Evolutionary conservation across 2,797 vertebrate species (phyloP).

Genomic region (Otolemur crassicaudatus): DNA sequence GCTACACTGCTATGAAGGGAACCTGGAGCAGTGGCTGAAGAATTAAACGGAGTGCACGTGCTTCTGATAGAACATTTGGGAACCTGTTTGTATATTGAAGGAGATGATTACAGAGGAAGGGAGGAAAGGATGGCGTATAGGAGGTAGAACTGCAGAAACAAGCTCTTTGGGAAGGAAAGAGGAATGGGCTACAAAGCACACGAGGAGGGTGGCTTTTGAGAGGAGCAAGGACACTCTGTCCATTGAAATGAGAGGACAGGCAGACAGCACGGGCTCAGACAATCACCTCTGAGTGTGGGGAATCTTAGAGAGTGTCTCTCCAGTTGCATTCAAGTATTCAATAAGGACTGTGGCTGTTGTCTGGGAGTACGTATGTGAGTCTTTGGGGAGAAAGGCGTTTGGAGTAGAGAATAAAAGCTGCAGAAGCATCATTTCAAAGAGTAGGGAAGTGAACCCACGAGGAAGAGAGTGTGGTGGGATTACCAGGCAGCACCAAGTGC

Average conservation of each 20-base stretch:
- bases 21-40: not conserved
- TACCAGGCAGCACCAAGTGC: conserved; percentile 26
- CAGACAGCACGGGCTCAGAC: not conserved
- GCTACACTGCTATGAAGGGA: not conserved
- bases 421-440: conserved; percentile 43
- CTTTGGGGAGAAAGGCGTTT: conserved; percentile 13
- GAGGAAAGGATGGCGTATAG: not conserved
- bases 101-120: not conserved
- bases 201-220: not conserved
- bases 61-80: not conserved
- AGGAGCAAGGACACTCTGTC: not conserved
- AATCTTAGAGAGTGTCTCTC: not conserved
- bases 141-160: not conserved
- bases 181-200: not conserved
- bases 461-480: not conserved
- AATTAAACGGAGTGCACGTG: not conserved
- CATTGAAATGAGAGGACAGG: not conserved
- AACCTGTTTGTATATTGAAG: not conserved
- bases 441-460: not conserved
- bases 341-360: conserved; percentile 5
- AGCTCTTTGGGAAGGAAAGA: not conserved
- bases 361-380: not conserved
- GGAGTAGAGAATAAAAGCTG: conserved; percentile 40
- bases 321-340: not conserved
- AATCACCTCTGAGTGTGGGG: not conserved